Evolutionary conservation across 1,140 invertebrate genomes (phyloP).

Genomic region (Eciton burchellii): DNA sequence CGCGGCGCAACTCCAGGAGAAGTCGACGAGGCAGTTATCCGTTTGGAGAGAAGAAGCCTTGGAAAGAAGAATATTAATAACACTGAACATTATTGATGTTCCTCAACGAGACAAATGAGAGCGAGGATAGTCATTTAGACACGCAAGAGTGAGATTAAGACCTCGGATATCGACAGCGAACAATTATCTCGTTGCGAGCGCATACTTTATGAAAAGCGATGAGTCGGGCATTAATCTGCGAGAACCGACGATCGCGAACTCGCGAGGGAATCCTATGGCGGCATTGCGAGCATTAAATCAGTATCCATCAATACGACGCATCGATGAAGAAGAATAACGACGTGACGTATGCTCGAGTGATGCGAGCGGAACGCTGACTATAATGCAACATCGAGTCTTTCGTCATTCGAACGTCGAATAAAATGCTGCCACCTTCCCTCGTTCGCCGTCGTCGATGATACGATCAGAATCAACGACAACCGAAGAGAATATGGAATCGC

Average conservation of each 20-base stretch:
- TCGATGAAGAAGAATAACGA: conserved; percentile 46
- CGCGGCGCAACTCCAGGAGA: too few species aligned
- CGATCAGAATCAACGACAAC: conserved; percentile 3
- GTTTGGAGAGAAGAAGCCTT: too few species aligned
- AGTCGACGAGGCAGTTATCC: too few species aligned
- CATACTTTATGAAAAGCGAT: background rate
- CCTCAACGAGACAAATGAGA: background rate
- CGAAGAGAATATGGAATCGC: background rate
- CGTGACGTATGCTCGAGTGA: background rate
- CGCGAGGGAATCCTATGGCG: conserved; percentile 25
- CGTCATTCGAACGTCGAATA: background rate
- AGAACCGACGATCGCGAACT: background rate
- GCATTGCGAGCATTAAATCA: conserved; percentile 38
- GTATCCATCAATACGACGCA: conserved; percentile 29
- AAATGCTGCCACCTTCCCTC: too few species aligned
- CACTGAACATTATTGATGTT: background rate
- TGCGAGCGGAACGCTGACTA: background rate
- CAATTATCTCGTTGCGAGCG: background rate
- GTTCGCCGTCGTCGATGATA: background rate
- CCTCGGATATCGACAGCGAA: background rate
- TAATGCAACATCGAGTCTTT: conserved; percentile 10
- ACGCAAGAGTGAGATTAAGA: conserved; percentile 14
- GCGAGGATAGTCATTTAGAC: background rate
- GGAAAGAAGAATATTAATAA: too few species aligned
- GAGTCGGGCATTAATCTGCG: background rate